Conservation (phyloP, 2,113 vertebrate genomes). For the Thunnus maccoyii region DNA sequence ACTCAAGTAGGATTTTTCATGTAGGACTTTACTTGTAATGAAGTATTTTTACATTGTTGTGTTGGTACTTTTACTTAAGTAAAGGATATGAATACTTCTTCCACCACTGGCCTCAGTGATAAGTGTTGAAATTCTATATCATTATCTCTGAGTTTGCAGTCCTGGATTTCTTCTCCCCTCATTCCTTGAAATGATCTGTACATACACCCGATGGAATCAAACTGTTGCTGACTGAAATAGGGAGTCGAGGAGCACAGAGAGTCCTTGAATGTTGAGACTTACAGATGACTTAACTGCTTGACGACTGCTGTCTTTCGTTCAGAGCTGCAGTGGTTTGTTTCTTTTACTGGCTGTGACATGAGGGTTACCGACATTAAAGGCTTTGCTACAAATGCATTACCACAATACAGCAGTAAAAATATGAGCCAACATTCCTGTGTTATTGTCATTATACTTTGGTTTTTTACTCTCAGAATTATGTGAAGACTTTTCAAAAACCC, state of each 20-base stretch:
- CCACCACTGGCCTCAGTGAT: too few relatives aligned
- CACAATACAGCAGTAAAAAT: conserved; percentile 3
- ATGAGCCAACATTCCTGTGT: conserved; percentile 31
- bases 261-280: not conserved
- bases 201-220: conserved; percentile 13
- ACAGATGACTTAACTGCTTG: not conserved
- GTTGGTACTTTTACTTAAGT: too few relatives aligned
- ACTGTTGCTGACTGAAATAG: not conserved
- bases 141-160: not conserved
- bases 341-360: conserved; percentile 45
- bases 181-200: not conserved
- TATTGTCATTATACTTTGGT: not conserved
- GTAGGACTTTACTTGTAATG: too few relatives aligned
- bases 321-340: conserved; percentile 8
- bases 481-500: not conserved
- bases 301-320: conserved; percentile 18
- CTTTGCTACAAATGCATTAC: conserved; percentile 16
- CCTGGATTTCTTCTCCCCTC: not conserved
- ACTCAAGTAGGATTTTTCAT: too few relatives aligned
- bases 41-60: too few relatives aligned
- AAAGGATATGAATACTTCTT: too few relatives aligned
- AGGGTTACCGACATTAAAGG: conserved; percentile 7
- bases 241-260: not conserved
- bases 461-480: conserved; percentile 7
- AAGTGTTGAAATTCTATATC: not conserved